Base-by-base conservation (phyloP, 1,140 invertebrate genomes). In the Potamilus streckersoni region DNA sequence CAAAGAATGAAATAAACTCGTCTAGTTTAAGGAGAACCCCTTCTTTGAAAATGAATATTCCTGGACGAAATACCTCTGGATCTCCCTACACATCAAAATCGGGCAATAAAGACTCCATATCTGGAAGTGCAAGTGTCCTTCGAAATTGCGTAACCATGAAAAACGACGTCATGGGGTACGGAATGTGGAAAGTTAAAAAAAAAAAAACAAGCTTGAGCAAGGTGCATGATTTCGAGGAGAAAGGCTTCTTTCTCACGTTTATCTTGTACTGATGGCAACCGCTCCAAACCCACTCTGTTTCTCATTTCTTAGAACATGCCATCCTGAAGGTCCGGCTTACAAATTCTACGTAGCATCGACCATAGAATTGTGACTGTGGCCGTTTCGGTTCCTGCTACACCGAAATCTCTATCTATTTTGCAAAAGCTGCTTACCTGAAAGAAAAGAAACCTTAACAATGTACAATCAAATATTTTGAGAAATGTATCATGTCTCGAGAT, bases 231-330 rank as follows among this genome's bases (percentile, higher is more conserved):
- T 70, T 80, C 79, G 62, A 77, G 59, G 56, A 76, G 65, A 49
- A 76, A 73, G 20, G 74, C 74, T 60, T 80, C 79, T 23, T 23
- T 0, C 23, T 23, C 1, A 16, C 63, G 14, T 49, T 66, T 60
- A n/a, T 80, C 74, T 2, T 56, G 17, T 11, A 65, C 11, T 23
- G 71, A 72, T 2, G 74, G 71, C 2, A 68, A 17, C 23, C 79
- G 65, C 16, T 71, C 60, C 3, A 12, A 12, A 17, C 71, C 71
- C 2, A 80, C 56, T 3, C 20, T 57, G 69, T 69, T 56, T 80
- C 97, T 96, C 23, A 98, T 90, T 88, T 98, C 96, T 71, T 95
- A 93, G 89, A 96, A 95, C 0, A 97, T 94, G 13, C 93, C 93
- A 55, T 90, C 91, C 86, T 96, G 95, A 1, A 94, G 92, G 6